Evolutionary conservation across 53 echinoderm and acorn worm species (phyloP), one percentile per base, ranked within the genome.

Genomic region (Luidia sarsii): DNA sequence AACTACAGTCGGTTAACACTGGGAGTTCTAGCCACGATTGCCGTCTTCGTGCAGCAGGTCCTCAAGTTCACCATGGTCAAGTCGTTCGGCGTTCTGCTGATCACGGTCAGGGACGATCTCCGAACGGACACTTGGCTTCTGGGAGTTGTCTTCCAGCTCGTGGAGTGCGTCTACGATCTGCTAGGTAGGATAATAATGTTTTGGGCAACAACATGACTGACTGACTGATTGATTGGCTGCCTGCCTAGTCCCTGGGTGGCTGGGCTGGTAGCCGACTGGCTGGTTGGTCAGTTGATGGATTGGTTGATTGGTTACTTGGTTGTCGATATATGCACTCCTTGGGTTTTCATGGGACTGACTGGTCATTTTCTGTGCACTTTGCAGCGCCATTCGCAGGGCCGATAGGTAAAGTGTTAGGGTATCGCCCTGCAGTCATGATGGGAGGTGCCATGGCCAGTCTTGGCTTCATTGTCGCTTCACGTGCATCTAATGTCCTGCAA

Each of bases 21-120:
- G 39, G 65, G 65, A 20, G 34, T 65, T 65, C 65, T 65, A 2
- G 65, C 65, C 2, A 65, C 65, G 2, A 7, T 65, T 37, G 65
- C 65, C 65, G 51, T 51, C 51, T 51, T 51, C 51, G 21, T 51
- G 21, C 51, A 51, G 1, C 21, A 51, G n/a, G 18, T 51, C 15
- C 18, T 51, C 13, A 51, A 51, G 18, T 18, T 21, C 51, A 51
- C 21, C n/a, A 4, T 51, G 4, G 51, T 51, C n/a, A 51, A 51
- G 15, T 51, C 51, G 18, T 4, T 51, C 13, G 51, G 51, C 51
- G 21, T 51, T 51, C 51, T 51, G 8, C 51, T 51, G 8, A 21
- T 51, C n/a, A 19, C 51, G n/a, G 21, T 51, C n/a, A 51, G 18
- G 51, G 15, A 51, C 4, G 51, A 51, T 18, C 21, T 51, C 21